phyloP scores from a whole-genome alignment of 2,113 vertebrate species.

The Anhinga rufa region DNA sequence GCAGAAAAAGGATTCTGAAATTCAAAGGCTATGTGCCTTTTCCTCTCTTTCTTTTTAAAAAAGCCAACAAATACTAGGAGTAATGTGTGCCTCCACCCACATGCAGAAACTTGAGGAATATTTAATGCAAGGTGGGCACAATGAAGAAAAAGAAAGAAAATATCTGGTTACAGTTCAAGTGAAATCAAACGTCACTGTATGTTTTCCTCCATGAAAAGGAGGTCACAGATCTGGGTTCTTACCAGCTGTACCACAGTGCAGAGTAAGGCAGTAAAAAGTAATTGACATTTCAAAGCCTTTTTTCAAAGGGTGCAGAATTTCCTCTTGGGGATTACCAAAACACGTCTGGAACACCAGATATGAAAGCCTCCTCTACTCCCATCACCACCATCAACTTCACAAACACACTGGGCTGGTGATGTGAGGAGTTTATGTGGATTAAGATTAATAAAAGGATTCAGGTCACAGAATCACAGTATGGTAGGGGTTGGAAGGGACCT shows the following conservation, averaged over 20 bases:
- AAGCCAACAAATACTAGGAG: not conserved
- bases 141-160: too few relatives aligned
- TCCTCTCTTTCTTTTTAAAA: not conserved
- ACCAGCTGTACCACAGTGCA: not conserved
- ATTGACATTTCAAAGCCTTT: not conserved
- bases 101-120: not conserved
- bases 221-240: not conserved
- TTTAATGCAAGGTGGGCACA: not conserved
- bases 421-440: fast-evolving
- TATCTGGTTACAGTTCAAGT: not conserved
- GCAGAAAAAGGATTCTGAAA: not conserved
- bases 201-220: too few relatives aligned
- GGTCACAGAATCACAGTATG: too few relatives aligned
- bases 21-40: not conserved
- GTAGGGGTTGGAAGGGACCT: too few relatives aligned
- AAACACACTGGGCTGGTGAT: not conserved
- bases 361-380: too few relatives aligned
- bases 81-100: too few relatives aligned
- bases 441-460: not conserved
- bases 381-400: not conserved
- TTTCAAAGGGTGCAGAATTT: not conserved
- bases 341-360: not conserved
- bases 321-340: not conserved
- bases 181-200: not conserved
- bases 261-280: not conserved